phyloP scores from a whole-genome alignment of 2,888 invertebrate species.

The Reticulitermes lucifugus region DNA sequence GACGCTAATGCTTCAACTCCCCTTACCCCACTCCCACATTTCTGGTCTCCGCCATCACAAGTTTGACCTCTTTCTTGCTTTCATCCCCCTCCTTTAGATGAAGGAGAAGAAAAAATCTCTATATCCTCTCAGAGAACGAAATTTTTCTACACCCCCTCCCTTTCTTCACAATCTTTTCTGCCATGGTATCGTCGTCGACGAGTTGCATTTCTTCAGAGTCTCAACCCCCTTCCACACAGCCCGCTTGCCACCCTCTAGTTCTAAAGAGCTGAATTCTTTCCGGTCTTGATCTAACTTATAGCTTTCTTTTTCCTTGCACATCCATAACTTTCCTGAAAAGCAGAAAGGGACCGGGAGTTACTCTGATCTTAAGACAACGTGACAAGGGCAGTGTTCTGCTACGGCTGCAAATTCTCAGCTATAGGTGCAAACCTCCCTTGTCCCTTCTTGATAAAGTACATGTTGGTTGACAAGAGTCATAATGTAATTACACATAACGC shows the following conservation, averaged over 20 bases:
- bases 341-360: not conserved
- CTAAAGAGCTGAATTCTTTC: constrained; percentile 51
- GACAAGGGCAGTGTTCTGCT: too few relatives aligned
- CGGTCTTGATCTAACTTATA: constrained; percentile 51
- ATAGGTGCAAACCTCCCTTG: too few relatives aligned
- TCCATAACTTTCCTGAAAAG: constrained; percentile 46
- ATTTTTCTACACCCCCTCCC: constrained; percentile 44
- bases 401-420: too few relatives aligned
- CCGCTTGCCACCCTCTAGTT: constrained; percentile 40
- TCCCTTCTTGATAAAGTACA: too few relatives aligned
- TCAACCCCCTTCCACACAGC: not conserved
- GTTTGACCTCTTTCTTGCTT: constrained; percentile 42
- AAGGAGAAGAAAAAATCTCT: constrained; percentile 25
- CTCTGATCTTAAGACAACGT: not conserved
- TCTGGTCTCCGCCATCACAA: constrained; percentile 33
- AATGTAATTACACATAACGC: too few relatives aligned
- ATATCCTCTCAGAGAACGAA: constrained; percentile 43
- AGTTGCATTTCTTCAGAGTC: constrained; percentile 41
- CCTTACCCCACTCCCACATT: constrained; percentile 7
- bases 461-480: too few relatives aligned
- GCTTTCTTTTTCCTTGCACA: constrained; percentile 49
- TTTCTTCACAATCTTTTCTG: constrained; percentile 38
- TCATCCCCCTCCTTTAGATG: constrained; percentile 5
- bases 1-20: constrained; percentile 48
- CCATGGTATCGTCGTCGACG: constrained; percentile 40